phyloP scores from a whole-genome alignment of 2,888 invertebrate species.

The Lucinisca nassula region DNA sequence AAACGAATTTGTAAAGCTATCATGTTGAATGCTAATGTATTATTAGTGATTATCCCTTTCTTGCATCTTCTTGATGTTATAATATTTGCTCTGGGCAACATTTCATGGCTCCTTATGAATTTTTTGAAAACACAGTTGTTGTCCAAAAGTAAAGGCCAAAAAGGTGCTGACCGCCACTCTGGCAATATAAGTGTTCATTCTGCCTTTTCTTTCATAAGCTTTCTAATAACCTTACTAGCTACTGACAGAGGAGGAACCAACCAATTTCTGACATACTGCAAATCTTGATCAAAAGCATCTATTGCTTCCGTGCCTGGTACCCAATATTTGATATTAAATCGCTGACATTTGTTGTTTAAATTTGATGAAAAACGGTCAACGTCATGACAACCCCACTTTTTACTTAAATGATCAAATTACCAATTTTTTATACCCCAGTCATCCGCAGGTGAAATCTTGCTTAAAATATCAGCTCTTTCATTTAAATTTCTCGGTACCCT shows the following conservation, averaged over 20 bases:
- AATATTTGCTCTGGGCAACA: slow-evolving; percentile 20
- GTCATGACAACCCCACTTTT: slow-evolving; percentile 49
- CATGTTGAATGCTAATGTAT: slow-evolving; percentile 33
- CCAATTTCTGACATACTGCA: slow-evolving; percentile 50
- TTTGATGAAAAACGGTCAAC: slow-evolving; percentile 59
- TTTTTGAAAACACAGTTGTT: neutral
- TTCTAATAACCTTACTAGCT: neutral
- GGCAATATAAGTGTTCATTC: slow-evolving; percentile 31
- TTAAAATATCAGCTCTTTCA: slow-evolving; percentile 53
- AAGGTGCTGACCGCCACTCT: slow-evolving; percentile 46
- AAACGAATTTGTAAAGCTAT: slow-evolving; percentile 19
- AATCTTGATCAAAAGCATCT: slow-evolving; percentile 47
- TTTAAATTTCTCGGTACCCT: slow-evolving; percentile 59
- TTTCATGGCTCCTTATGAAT: slow-evolving; percentile 15
- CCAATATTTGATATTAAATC: slow-evolving; percentile 63
- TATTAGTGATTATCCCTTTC: slow-evolving; percentile 43
- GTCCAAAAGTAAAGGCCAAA: slow-evolving; percentile 38
- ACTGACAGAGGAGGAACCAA: slow-evolving; percentile 54
- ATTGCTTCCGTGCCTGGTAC: slow-evolving; percentile 40
- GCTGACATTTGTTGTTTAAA: slow-evolving; percentile 57
- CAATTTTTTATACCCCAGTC: slow-evolving; percentile 58
- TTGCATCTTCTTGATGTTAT: slow-evolving; percentile 29
- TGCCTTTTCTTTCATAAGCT: slow-evolving; percentile 17
- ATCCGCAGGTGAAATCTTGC: slow-evolving; percentile 54
- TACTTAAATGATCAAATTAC: slow-evolving; percentile 46